Conservation (phyloP, 2,888 invertebrate species). For the Agrenia bidenticulata region DNA sequence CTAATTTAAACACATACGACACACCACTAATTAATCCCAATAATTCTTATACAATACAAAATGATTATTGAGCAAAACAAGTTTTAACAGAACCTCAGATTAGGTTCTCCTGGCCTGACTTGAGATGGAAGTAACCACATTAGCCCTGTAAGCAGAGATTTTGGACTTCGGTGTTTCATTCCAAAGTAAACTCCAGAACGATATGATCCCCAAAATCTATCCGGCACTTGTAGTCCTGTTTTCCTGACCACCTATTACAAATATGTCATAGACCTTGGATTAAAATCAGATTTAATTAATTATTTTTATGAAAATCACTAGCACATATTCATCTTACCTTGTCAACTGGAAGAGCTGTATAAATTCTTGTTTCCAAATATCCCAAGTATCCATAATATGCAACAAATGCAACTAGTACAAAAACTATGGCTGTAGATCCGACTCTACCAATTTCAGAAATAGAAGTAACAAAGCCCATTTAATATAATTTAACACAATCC, state of each 20-base stretch:
- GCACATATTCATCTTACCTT: conserved; percentile 61
- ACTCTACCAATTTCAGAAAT: conserved; percentile 28
- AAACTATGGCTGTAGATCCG: conserved; percentile 42
- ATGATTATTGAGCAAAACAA: conserved; percentile 30
- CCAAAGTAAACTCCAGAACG: conserved; percentile 85
- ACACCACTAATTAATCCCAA: conserved; percentile 6
- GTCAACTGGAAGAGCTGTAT: conserved; percentile 76
- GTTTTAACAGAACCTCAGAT: conserved; percentile 63
- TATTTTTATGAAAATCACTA: neutral
- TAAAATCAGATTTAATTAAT: neutral
- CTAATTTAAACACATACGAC: conserved; percentile 57
- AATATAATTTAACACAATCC: neutral
- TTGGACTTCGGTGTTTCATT: conserved; percentile 82
- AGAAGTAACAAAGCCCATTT: neutral
- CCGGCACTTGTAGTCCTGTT: conserved; percentile 71
- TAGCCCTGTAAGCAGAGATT: conserved; percentile 85
- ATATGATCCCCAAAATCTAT: conserved; percentile 92
- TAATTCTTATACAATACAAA: too few relatives aligned
- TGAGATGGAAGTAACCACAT: conserved; percentile 91
- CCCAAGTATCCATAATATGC: conserved; percentile 75
- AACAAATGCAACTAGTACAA: conserved; percentile 64
- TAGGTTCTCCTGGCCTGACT: conserved; percentile 69
- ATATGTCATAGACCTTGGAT: neutral
- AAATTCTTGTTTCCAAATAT: conserved; percentile 83
- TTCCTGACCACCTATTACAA: conserved; percentile 66